Base-by-base conservation (phyloP, 2,113 vertebrate genomes). In the Pseudolaguvia tuberculata region DNA sequence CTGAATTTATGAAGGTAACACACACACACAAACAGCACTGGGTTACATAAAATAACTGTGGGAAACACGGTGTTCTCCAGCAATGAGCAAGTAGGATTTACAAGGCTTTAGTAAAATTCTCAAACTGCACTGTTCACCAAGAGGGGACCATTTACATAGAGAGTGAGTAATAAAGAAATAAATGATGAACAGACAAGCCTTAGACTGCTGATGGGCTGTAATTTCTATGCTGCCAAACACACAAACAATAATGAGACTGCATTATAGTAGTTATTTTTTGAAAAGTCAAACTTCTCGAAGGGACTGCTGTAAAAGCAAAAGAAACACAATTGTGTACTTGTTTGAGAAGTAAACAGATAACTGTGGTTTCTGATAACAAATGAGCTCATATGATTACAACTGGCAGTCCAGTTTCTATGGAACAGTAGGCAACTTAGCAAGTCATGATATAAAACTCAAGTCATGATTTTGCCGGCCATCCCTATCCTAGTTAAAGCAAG, bases 191-290 rank as follows among this genome's bases (percentile, higher is more conserved):
- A 70, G 48, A 29, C 18, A 17, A 65, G 21, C 45, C 39, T 25
- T 47, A 70, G 53, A 77, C 50, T 53, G 35, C 53, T 72, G 70
- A 72, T 72, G 59, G 57, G 29, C 73, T 78, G 76, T 58, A 51
- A 45, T 73, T 63, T 71, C 12, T 56, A 9, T 61, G 21, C 70
- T 74, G 74, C 68, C 70, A 82, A 78, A 75, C 69, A 59, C 58
- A 66, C 51, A 73, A 70, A 79, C 51, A 57, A 70, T 58, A 52
- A 39, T 31, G 57, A 73, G 65, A 65, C 58, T 73, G 53, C 69
- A 73, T 73, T 72, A 66, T 47, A 50, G 1, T 47, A 29, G 5
- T 48, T 31, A 59, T 72, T 72, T 72, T 59, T 59, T 72, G 25
- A 52, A 72, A 51, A 18, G 10, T n/a, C 5, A 59, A 72, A 48